Base-by-base conservation (phyloP, 2,888 invertebrate species). In the Cheilosia soror region DNA sequence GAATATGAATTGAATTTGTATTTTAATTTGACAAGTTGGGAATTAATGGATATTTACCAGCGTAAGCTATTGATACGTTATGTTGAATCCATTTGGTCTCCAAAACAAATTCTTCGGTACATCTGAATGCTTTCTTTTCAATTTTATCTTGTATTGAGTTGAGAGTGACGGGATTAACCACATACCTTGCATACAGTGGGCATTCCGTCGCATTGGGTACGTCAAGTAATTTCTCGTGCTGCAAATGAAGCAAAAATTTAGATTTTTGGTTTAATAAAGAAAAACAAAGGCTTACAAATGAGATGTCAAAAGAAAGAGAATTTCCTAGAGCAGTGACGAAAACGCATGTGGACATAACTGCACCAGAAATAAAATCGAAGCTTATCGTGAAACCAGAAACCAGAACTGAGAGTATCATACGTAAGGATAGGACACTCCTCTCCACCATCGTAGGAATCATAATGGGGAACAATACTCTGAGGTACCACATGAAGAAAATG, bases 51-150 rank as follows among this genome's bases (percentile, higher is more conserved):
- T 47, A 93, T 95, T 94, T 94, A 97, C 98, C 94, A 89, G 97
- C 96, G 93, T 97, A 98, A 91, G 96, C 98, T 86, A 98, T 96
- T 80, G 97, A 95, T 89, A 97, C 97, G 92, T 98, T 98, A 91
- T 98, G 98, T 66, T 97, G 93, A 89, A 99, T 96, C 98, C 98
- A 98, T 91, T 97, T 97, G 7, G 96, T 95, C 92, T 98, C 98
- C 0, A 96, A 96, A 73, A 97, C 93, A 92, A 98, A 98, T 2
- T 97, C 97, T 89, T 97, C 97, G 0, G 97, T 96, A 90, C 96
- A 97, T 13, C 96, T 96, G 92, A 98, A 98, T 29, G 94, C 90
- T 66, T 96, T 95, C 63, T 94, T 94, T 68, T 94, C 93, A 62
- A 98, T 96, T 91, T 97, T 97, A 73, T 94, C 93, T 89, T 96